Percentiles rank a stretch among this genome's conserved stretches.
Conservation (phyloP, 2,888 invertebrate genomes). For the Cephus rjabovi region DNA sequence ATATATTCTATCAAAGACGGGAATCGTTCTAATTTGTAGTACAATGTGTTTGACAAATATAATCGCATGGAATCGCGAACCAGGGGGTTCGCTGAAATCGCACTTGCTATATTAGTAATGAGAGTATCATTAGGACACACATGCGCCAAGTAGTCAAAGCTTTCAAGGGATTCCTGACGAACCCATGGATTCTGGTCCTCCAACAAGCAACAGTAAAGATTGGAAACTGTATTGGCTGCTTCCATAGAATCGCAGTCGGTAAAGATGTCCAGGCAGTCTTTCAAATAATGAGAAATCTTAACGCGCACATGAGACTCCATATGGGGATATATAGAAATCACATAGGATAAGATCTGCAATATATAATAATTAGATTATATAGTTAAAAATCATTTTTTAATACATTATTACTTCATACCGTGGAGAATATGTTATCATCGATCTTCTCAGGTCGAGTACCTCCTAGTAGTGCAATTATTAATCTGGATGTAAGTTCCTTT, state of each 20-base stretch:
- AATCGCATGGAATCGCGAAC: slow-evolving; percentile 44
- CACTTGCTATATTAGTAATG: slow-evolving; percentile 41
- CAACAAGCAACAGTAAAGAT: slow-evolving; percentile 41
- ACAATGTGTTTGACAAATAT: slow-evolving; percentile 42
- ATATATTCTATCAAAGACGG: slow-evolving; percentile 4
- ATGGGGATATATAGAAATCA: slow-evolving; percentile 13
- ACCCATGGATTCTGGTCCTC: slow-evolving; percentile 48
- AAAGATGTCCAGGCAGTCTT: slow-evolving; percentile 30
- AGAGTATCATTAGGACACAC: slow-evolving; percentile 45
- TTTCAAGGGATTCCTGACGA: slow-evolving; percentile 54
- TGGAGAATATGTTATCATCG: slow-evolving; percentile 26
- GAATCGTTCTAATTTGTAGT: slow-evolving; percentile 34
- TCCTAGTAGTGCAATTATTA: slow-evolving; percentile 38
- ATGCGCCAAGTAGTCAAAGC: slow-evolving; percentile 49
- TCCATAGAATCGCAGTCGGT: slow-evolving; percentile 13
- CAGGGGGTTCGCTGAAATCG: slow-evolving; percentile 34
- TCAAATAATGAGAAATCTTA: slow-evolving; percentile 40
- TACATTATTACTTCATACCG: slow-evolving; percentile 28
- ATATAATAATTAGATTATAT: not conserved
- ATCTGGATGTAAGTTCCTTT: slow-evolving; percentile 38
- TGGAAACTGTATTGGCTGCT: not conserved
- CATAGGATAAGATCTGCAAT: not conserved
- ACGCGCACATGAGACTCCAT: slow-evolving; percentile 32
- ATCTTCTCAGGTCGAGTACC: slow-evolving; percentile 29
- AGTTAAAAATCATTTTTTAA: not conserved